Percentiles rank a stretch among this genome's conserved stretches.
Conservation (phyloP, 2,797 vertebrate genomes). For the Phrynocephalus forsythii region DNA sequence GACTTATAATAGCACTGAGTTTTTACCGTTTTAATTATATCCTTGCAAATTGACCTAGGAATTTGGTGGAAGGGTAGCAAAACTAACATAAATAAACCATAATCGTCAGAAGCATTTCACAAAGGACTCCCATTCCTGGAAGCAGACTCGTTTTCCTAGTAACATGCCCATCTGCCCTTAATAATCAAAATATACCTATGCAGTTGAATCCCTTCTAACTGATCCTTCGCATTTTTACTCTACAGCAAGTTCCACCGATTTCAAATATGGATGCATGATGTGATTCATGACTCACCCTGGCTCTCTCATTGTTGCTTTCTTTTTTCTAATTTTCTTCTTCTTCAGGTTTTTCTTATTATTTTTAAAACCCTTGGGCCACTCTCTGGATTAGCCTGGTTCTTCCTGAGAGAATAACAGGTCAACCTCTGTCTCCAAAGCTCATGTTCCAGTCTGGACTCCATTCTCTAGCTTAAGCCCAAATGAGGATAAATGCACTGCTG, state of each 20-base stretch:
- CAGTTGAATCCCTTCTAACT: not conserved
- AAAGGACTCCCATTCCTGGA: not conserved
- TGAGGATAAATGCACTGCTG: no score
- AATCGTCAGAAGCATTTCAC: not conserved
- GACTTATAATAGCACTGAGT: not conserved
- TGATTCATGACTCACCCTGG: no score
- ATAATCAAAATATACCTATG: no score
- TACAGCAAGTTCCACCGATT: not conserved
- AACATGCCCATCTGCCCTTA: not conserved
- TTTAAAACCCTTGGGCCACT: not conserved
- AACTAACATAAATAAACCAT: constrained; percentile 2
- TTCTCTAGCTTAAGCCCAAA: not conserved
- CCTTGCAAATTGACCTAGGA: not conserved
- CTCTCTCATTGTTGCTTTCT: not conserved
- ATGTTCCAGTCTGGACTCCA: not conserved
- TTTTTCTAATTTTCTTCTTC: not conserved
- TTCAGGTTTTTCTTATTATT: not conserved
- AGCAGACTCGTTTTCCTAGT: not conserved
- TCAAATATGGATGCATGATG: not conserved
- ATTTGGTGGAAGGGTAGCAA: not conserved
- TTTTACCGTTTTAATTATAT: constrained; percentile 13
- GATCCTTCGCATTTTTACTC: not conserved
- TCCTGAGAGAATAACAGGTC: not conserved
- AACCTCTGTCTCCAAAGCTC: not conserved
- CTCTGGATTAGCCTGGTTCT: not conserved